Conservation (phyloP, 2,113 vertebrate species). For the Sebastes fasciatus region DNA sequence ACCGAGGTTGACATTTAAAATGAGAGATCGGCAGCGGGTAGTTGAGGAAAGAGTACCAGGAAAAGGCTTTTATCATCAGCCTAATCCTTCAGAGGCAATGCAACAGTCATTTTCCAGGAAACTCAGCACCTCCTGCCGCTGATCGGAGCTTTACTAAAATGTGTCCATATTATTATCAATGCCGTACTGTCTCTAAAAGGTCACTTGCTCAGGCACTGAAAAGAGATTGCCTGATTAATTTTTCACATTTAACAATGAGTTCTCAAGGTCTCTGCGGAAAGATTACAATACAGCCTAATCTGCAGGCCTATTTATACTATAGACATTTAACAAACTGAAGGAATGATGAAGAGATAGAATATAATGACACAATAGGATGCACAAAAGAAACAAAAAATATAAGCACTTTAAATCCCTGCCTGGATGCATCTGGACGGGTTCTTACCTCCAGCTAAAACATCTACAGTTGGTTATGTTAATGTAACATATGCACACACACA, state of each 20-base stretch:
- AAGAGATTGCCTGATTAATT: not conserved
- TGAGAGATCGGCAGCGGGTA: constrained; percentile 14
- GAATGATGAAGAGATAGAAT: not conserved
- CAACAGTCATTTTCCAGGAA: constrained; percentile 33
- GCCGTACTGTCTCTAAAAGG: not conserved
- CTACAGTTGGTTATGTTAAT: not conserved
- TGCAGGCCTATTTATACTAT: not conserved
- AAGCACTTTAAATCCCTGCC: not conserved
- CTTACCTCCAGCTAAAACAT: not conserved
- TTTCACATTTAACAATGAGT: not conserved
- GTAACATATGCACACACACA: not conserved
- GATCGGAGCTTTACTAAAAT: constrained; percentile 19
- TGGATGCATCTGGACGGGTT: not conserved
- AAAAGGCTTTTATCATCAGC: constrained; percentile 42
- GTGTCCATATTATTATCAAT: constrained; percentile 1
- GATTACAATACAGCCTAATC: not conserved
- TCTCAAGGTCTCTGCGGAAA: not conserved
- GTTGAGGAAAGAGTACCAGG: constrained; percentile 28
- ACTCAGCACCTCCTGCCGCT: not conserved
- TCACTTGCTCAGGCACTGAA: not conserved
- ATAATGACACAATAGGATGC: not conserved
- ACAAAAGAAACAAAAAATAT: not conserved
- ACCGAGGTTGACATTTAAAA: constrained; percentile 44
- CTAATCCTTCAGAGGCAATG: constrained; percentile 33
- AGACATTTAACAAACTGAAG: not conserved